Evolutionary conservation across 2,797 vertebrate genomes (phyloP), one percentile per base, ranked within the genome.

Genomic region (Lateolabrax maculatus): DNA sequence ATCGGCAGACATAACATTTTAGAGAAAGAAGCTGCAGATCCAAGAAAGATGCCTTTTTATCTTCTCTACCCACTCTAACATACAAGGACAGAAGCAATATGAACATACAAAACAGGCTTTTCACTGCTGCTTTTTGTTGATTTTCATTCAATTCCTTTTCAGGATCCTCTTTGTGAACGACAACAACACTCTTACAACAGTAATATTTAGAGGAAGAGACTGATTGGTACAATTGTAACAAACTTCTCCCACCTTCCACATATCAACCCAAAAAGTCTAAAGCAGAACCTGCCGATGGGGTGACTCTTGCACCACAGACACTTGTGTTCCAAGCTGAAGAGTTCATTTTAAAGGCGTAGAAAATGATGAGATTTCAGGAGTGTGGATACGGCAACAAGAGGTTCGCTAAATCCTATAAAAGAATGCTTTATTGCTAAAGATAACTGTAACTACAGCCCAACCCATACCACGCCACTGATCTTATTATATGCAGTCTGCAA

Each of bases 391-490:
- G 69, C 36, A 77, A 62, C 73, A 76, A 65, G 63, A 51, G 55
- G 13, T 73, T 83, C 57, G 27, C 55, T 60, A 61, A 80, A 77
- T 71, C 53, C 66, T 51, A 69, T 71, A 80, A 79, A 81, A 57
- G n/a, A 55, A 16, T 2, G 6, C 55, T 83, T 86, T 85, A 82
- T 73, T 75, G 69, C 68, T 55, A 31, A 51, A 82, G 71, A 86
- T 87, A 87, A 84, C 81, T 78, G 76, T 79, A 75, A 81, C 57
- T 75, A 44, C 75, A 75, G 29, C 64, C 56, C 53, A 68, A 53
- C 36, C 36, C 71, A 64, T 64, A 68, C 62, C 61, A 60, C 36
- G 43, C 39, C 49, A 25, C 67, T 78, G 56, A 85, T 90, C 71
- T 71, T 69, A 83, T 87, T 82, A 82, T 71, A 82, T 66, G 71